Evolutionary conservation across 2,113 vertebrate genomes (phyloP), one percentile per base, ranked within the genome.

Genomic region (Smithornis capensis): DNA sequence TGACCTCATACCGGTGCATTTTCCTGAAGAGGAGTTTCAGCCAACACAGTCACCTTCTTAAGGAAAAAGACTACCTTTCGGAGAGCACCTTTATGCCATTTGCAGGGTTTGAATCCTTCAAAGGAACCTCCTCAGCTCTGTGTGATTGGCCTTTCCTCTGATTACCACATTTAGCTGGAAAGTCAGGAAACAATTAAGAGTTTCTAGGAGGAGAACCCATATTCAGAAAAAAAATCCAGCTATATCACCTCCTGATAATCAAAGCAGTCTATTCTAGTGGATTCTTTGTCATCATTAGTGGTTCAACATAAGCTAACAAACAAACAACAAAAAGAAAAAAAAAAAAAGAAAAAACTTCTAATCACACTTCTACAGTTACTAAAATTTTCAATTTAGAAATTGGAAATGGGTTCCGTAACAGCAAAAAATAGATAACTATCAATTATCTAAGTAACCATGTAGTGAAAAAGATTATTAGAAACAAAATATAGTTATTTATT

Each of bases 41-140:
- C 9, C 8, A 59, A 47, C 8, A 24, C 3, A 4, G 1, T 31
- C 63, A 33, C 14, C 59, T 50, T 14, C 13, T 19, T 29, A 38
- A 19, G 1, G 28, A 87, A 42, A 65, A 59, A 45, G 2, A 31
- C 14, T 23, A 40, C 24, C 7, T 59, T 45, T 53, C n/a, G 4
- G 0, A 11, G 24, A 55, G 28, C 29, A 71, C 14, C 40, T 38
- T 47, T 55, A 68, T 2, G 8, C 5, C 12, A 24, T 0, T 0
- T 16, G 19, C 23, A 38, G 23, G 7, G 13, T 63, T 44, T 47
- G 23, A 47, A 35, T 42, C 7, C 22, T 75, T 28, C 64, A 37
- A 64, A 74, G 10, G 33, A 93, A 56, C 23, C 44, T 75, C 33
- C 65, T 85, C 53, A 35, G 6, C 31, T 59, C 19, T 71, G 38